phyloP scores from a whole-genome alignment of 2,888 invertebrate species.

The Gymnoscelis rufifasciata region DNA sequence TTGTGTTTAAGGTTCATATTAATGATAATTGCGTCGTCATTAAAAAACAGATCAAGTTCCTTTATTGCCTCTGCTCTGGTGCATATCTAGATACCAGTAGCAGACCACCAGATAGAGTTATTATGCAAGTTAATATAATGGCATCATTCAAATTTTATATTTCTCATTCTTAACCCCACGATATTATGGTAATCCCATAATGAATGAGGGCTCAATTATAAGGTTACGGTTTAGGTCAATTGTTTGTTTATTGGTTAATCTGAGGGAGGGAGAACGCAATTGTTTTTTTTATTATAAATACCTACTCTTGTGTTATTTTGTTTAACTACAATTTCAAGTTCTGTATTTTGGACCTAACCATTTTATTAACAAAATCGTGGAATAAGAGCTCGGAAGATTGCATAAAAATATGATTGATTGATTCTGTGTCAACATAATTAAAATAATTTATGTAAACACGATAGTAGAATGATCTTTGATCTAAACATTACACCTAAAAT shows the following conservation, averaged over 20 bases:
- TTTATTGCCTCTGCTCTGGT: neutral
- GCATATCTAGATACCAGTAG: neutral
- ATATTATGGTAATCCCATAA: conserved; percentile 38
- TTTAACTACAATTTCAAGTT: too few relatives aligned
- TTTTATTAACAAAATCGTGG: too few relatives aligned
- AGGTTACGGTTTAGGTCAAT: conserved; percentile 34
- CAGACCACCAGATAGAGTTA: conserved; percentile 1
- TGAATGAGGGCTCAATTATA: conserved; percentile 33
- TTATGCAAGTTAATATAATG: conserved; percentile 2
- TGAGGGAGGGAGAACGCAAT: conserved; percentile 23
- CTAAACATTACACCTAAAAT: conserved; percentile 25
- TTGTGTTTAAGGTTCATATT: too few relatives aligned
- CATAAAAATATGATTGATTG: neutral
- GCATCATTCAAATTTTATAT: conserved; percentile 24
- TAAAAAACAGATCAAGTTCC: too few relatives aligned
- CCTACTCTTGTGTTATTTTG: neutral
- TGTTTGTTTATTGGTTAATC: conserved; percentile 34
- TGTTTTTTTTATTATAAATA: neutral
- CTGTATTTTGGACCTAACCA: too few relatives aligned
- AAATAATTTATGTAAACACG: conserved; percentile 24
- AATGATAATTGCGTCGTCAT: too few relatives aligned
- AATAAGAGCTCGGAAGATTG: too few relatives aligned
- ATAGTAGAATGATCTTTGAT: conserved; percentile 15
- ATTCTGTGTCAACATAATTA: conserved; percentile 3
- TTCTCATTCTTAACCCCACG: too few relatives aligned